phyloP scores from a whole-genome alignment of 2,113 vertebrate genomes.

The Otus sunia region DNA sequence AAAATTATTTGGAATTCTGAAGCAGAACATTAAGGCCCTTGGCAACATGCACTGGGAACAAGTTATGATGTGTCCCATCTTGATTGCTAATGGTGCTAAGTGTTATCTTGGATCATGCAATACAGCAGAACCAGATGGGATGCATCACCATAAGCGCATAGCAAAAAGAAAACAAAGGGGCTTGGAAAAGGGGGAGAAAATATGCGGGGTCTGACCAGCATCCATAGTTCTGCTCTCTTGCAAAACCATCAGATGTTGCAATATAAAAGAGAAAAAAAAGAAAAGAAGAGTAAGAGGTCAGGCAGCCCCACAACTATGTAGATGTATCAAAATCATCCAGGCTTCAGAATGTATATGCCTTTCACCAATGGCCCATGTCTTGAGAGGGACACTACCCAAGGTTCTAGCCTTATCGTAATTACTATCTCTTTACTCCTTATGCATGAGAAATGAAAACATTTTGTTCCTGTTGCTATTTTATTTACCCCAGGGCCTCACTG shows the following conservation, averaged over 20 bases:
- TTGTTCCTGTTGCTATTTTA: neutral
- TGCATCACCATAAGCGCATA: neutral
- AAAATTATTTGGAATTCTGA: neutral
- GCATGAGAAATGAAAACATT: neutral
- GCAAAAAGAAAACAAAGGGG: neutral
- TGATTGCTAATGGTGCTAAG: neutral
- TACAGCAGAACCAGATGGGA: constrained; percentile 44
- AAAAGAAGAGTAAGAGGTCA: neutral
- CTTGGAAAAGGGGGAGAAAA: neutral
- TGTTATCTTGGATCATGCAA: neutral
- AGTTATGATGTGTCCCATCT: neutral
- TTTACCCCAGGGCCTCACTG: neutral
- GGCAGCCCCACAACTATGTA: neutral
- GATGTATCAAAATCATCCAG: neutral
- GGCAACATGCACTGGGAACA: neutral
- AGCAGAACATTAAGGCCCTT: neutral
- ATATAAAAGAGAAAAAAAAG: neutral
- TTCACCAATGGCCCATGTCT: neutral
- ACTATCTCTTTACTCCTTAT: neutral
- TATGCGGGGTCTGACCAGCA: neutral
- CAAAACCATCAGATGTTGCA: neutral
- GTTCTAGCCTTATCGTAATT: neutral
- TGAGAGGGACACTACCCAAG: neutral
- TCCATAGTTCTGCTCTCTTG: neutral
- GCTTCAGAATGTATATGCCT: neutral